phyloP scores from a whole-genome alignment of 2,888 invertebrate species.

The Frankliniella intonsa region DNA sequence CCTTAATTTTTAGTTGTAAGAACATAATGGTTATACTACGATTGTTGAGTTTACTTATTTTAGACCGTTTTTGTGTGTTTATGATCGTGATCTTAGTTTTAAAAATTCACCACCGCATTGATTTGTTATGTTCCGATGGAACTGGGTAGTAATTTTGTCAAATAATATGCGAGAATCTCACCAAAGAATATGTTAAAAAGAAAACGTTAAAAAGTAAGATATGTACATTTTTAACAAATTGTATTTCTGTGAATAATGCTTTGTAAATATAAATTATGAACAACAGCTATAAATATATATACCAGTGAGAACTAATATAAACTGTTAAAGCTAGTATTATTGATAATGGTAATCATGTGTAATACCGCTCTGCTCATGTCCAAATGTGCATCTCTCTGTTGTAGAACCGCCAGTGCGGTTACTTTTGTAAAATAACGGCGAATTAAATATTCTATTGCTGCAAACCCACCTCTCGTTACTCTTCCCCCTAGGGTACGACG shows the following conservation, averaged over 20 bases:
- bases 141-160: constrained; percentile 20
- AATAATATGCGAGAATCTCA: not conserved
- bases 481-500: no score
- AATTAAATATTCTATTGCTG: constrained; percentile 15
- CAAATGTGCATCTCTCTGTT: not conserved
- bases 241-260: constrained; percentile 24
- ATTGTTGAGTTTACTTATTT: constrained; percentile 27
- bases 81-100: constrained; percentile 20
- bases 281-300: not conserved
- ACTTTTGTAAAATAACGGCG: constrained; percentile 21
- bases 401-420: not conserved
- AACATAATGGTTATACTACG: not conserved
- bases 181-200: constrained; percentile 17
- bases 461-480: not conserved
- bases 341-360: not conserved
- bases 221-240: constrained; percentile 11
- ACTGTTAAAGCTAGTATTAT: constrained; percentile 8
- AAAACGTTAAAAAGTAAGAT: not conserved
- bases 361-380: not conserved
- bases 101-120: not conserved
- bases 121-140: constrained; percentile 9
- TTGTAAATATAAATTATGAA: constrained; percentile 21
- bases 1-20: not conserved
- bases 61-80: constrained; percentile 19
- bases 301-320: constrained; percentile 23